These are phyloP conservation scores for Vesta saturnalis DNA, from an alignment of 2,888 invertebrate genomes.

Conservation along the genomic window DNA sequence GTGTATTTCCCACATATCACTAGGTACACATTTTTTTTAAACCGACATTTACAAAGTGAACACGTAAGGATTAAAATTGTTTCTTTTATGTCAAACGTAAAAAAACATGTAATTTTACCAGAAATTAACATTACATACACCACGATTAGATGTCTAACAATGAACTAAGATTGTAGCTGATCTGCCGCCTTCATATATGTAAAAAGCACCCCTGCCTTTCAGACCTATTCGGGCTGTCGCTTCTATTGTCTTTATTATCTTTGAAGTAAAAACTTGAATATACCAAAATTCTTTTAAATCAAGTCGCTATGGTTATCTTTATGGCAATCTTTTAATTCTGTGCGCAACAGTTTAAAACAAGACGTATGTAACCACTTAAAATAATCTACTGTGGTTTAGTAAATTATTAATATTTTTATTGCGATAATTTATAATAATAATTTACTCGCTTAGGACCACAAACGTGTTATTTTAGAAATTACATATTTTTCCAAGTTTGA, in stretches of 20 bases:
- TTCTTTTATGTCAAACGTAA: neutral
- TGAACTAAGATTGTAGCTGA: slow-evolving; percentile 9
- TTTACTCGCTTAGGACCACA: too few relatives aligned
- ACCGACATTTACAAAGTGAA: too few relatives aligned
- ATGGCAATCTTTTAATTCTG: too few relatives aligned
- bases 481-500: too few relatives aligned
- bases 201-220: slow-evolving; percentile 13
- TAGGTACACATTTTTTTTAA: too few relatives aligned
- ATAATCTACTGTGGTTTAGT: too few relatives aligned
- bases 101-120: neutral
- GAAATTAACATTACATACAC: slow-evolving; percentile 1
- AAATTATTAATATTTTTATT: too few relatives aligned
- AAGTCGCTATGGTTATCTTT: neutral
- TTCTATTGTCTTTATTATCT: slow-evolving; percentile 8
- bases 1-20: neutral
- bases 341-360: too few relatives aligned
- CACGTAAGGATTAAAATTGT: neutral
- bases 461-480: too few relatives aligned
- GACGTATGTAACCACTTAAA: too few relatives aligned
- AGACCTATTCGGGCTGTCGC: slow-evolving; percentile 10
- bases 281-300: slow-evolving; percentile 5
- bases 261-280: neutral
- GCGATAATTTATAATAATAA: too few relatives aligned
- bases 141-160: slow-evolving; percentile 1
- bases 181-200: slow-evolving; percentile 2